Conservation (phyloP, 1,140 invertebrate genomes). For the Nasonia giraulti region DNA sequence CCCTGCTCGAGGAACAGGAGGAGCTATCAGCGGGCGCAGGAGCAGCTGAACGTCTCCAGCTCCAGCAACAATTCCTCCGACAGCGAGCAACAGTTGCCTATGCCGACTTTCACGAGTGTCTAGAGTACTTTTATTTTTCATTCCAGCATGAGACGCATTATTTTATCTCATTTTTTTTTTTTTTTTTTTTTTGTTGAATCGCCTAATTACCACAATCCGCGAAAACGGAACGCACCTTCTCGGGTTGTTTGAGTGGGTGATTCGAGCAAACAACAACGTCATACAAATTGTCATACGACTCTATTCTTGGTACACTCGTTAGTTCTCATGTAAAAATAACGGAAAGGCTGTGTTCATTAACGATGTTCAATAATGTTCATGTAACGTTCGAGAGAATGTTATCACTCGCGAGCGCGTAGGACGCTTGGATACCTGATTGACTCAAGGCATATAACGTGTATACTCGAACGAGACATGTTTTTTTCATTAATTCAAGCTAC, state of each 20-base stretch:
- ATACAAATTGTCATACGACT: neutral
- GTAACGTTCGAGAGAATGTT: neutral
- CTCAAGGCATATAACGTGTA: neutral
- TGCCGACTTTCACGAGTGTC: constrained; percentile 59
- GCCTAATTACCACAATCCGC: neutral
- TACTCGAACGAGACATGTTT: neutral
- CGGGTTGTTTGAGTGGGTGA: neutral
- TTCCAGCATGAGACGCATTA: neutral
- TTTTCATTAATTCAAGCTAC: neutral
- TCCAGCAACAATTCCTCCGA: constrained; percentile 57
- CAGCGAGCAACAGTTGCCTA: constrained; percentile 52
- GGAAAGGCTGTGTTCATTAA: neutral
- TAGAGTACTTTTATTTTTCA: constrained; percentile 42
- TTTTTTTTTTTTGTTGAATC: neutral
- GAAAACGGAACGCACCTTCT: too few relatives aligned
- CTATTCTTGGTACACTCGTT: neutral
- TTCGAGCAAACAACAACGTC: neutral
- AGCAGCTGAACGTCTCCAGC: constrained; percentile 53
- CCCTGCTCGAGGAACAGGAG: constrained; percentile 53
- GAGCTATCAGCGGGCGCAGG: neutral
- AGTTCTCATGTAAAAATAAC: neutral
- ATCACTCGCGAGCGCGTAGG: neutral
- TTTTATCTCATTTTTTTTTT: neutral
- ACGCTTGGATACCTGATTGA: neutral
- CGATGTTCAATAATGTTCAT: neutral